These are phyloP conservation scores for Sceloporus undulatus DNA, from an alignment of 2,113 vertebrate species.

Conservation along the genomic window DNA sequence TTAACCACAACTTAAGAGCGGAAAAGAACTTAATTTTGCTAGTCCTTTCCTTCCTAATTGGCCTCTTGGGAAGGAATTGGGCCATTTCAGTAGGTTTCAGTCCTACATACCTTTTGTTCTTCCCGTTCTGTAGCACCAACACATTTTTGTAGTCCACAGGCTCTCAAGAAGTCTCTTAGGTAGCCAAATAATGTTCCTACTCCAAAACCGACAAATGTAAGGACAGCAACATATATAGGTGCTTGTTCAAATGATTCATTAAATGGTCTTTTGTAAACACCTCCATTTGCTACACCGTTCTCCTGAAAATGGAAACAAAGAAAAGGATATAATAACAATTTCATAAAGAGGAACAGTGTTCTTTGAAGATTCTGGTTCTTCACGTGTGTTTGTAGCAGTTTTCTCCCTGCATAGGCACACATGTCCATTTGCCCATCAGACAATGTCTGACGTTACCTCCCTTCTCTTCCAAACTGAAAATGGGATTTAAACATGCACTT, in stretches of 20 bases:
- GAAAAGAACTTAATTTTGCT: neutral
- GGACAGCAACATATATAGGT: slow-evolving; percentile 89
- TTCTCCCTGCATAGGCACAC: neutral
- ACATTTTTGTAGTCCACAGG: slow-evolving; percentile 89
- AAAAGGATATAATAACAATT: neutral
- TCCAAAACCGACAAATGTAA: slow-evolving; percentile 91
- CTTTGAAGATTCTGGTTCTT: neutral
- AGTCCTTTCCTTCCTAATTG: neutral
- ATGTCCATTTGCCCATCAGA: neutral
- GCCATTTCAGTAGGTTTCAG: neutral
- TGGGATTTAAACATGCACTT: neutral
- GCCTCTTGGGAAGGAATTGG: neutral
- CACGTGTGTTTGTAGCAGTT: neutral
- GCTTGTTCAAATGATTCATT: slow-evolving; percentile 88
- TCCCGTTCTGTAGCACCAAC: slow-evolving; percentile 85
- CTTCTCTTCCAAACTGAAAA: neutral
- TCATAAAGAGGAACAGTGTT: neutral
- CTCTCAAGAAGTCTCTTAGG: slow-evolving; percentile 92
- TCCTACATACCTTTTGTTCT: slow-evolving; percentile 89
- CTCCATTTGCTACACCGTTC: slow-evolving; percentile 77
- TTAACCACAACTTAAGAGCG: neutral
- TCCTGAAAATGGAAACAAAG: slow-evolving; percentile 78
- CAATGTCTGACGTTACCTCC: neutral
- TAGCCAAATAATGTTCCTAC: slow-evolving; percentile 93
- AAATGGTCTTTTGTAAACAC: slow-evolving; percentile 69